Percentiles rank a stretch among this genome's conserved stretches.
Conservation (phyloP, 2,797 vertebrate genomes). For the Anniella stebbinsi region DNA sequence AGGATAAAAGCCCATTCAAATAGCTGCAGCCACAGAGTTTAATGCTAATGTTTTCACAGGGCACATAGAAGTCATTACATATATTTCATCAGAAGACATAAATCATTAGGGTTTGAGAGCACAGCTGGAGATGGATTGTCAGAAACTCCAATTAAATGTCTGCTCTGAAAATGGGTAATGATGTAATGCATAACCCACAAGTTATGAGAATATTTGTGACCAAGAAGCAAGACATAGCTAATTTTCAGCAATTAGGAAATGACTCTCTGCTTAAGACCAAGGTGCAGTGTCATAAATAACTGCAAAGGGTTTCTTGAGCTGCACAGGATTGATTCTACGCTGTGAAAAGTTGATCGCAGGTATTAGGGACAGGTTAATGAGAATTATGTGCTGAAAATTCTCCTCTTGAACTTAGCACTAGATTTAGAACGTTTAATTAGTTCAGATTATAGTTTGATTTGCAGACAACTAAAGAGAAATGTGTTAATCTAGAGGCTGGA, state of each 20-base stretch:
- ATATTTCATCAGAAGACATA: conserved; percentile 53
- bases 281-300: conserved; percentile 69
- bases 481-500: conserved; percentile 64
- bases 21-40: conserved; percentile 42
- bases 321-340: conserved; percentile 49
- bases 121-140: conserved; percentile 23
- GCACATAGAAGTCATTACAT: conserved; percentile 52
- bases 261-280: conserved; percentile 61
- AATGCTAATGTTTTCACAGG: conserved; percentile 62
- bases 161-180: conserved; percentile 42
- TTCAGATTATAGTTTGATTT: conserved; percentile 74
- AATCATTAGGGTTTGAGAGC: conserved; percentile 46
- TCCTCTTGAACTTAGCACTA: conserved; percentile 62
- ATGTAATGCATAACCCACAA: conserved; percentile 62
- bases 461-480: conserved; percentile 53
- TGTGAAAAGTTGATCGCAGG: conserved; percentile 52
- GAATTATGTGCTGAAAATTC: conserved; percentile 68
- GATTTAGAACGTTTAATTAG: conserved; percentile 77
- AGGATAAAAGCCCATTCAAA: background rate
- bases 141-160: conserved; percentile 45
- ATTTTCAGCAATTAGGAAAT: conserved; percentile 78
- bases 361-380: conserved; percentile 75
- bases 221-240: conserved; percentile 65
- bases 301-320: conserved; percentile 39
- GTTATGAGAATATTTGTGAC: conserved; percentile 59